These are phyloP conservation scores for Stegodyphus dumicola DNA, from an alignment of 1,140 invertebrate genomes.

Conservation along the genomic window DNA sequence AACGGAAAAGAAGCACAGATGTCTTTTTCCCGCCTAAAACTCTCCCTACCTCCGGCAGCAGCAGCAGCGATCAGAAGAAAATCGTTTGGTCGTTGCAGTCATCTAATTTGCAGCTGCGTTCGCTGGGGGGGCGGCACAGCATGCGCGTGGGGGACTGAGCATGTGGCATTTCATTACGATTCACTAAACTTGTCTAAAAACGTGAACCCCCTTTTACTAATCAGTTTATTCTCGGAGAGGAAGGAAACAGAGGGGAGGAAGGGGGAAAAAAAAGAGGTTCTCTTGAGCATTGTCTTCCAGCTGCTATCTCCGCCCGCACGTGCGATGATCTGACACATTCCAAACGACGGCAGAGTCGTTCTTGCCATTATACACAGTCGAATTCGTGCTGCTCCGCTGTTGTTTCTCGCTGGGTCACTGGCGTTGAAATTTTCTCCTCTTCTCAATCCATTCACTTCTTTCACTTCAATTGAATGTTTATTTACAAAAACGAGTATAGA, in stretches of 20 bases:
- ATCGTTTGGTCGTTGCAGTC: constrained; percentile 48
- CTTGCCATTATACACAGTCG: no score
- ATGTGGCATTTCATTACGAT: constrained; percentile 58
- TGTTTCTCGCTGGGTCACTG: no score
- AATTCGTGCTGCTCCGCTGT: no score
- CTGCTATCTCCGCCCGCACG: constrained; percentile 14
- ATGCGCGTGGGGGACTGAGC: background rate
- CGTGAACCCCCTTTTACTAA: constrained; percentile 33
- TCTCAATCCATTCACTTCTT: no score
- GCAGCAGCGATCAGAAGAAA: constrained; percentile 5
- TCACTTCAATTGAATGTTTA: no score
- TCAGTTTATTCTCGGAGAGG: constrained; percentile 44
- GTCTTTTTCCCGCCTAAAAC: background rate
- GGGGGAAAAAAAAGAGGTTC: constrained; percentile 15
- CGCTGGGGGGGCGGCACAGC: background rate
- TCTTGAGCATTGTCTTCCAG: constrained; percentile 44
- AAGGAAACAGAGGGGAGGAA: background rate
- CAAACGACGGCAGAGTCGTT: background rate
- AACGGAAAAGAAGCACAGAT: background rate
- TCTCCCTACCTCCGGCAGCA: background rate
- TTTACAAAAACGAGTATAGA: no score
- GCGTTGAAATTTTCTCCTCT: no score
- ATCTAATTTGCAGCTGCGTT: constrained; percentile 53
- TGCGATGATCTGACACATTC: constrained; percentile 44
- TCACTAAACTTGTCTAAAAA: constrained; percentile 54